These are phyloP conservation scores for Tragelaphus strepsiceros DNA, from an alignment of 2,113 vertebrate genomes.

Conservation along the genomic window DNA sequence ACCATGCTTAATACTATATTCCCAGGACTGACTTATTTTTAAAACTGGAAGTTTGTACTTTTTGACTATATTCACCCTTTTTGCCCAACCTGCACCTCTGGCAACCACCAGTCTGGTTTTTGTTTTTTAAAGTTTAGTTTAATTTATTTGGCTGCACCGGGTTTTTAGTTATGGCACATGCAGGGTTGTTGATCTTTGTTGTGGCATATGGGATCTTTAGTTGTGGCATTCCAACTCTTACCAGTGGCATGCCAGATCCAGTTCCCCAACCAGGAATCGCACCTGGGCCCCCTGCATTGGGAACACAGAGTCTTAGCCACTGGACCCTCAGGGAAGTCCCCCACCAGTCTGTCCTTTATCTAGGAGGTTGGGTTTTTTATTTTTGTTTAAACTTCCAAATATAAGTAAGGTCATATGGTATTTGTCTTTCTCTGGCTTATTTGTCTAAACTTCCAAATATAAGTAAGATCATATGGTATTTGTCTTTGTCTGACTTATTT, in stretches of 20 bases:
- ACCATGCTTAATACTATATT: not conserved
- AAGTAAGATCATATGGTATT: not conserved
- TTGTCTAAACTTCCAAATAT: not conserved
- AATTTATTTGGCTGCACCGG: not conserved
- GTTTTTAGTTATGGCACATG: not conserved
- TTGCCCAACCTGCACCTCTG: not conserved
- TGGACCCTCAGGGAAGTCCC: not conserved
- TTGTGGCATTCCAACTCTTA: not conserved
- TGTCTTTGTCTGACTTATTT: not conserved
- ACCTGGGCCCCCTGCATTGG: not conserved
- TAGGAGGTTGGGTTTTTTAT: not conserved
- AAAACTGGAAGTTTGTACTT: not conserved
- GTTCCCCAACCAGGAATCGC: not conserved
- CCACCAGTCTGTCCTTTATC: not conserved
- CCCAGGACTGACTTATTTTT: not conserved
- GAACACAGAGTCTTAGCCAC: not conserved
- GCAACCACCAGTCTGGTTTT: not conserved
- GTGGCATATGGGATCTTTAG: not conserved
- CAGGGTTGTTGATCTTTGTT: not conserved
- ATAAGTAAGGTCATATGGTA: not conserved
- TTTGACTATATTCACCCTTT: not conserved
- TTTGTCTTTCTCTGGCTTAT: not conserved
- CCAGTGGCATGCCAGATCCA: not conserved
- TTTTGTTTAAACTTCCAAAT: not conserved
- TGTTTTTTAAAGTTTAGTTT: not conserved